Base-by-base conservation (phyloP, 2,888 invertebrate species). In the Drosophila multiciliata region DNA sequence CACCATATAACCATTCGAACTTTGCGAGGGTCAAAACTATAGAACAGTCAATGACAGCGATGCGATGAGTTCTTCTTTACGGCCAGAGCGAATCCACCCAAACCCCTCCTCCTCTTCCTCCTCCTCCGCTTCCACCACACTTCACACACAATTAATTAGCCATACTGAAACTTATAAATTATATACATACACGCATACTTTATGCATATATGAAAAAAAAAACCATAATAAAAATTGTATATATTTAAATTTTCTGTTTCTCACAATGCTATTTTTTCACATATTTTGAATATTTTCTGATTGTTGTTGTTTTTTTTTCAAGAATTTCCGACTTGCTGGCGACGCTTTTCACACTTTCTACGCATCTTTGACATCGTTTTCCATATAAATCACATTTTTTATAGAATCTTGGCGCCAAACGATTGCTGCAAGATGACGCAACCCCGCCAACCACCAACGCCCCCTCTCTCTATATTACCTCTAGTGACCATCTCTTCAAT, bases 1-100 rank as follows among this genome's bases (percentile, higher is more conserved):
- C 49, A 42, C 69, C 54, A 36, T 26, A 57, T n/a, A 63, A 58
- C 62, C 87, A 87, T 67, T 84, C 86, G 88, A 87, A 87, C 86
- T 87, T 87, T 82, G 83, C 78, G 86, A 87, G 86, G 86, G 86
- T 87, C 86, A 89, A 78, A 89, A 83, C 85, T 81, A 85, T 85
- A 79, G 84, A 81, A 55, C 87, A 89, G 85, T 85, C 85, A 85
- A 85, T 85, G 89, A 81, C 85, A 85, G 84, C 80, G 71, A 52
- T 57, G 67, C 50, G 57, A 36, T 49, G 26, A 52, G 33, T 40
- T 36, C 42, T 53, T 58, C 49, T 38, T 38, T 38, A 9, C 61
- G 32, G 6, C 26, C 57, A 23, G 9, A 55, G 29, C 36, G 49
- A 33, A 23, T 60, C 33, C 23, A 49, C 29, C 23, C 50, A n/a